phyloP scores from a whole-genome alignment of 2,113 vertebrate genomes.

The Sinocyclocheilus maitianheensis region DNA sequence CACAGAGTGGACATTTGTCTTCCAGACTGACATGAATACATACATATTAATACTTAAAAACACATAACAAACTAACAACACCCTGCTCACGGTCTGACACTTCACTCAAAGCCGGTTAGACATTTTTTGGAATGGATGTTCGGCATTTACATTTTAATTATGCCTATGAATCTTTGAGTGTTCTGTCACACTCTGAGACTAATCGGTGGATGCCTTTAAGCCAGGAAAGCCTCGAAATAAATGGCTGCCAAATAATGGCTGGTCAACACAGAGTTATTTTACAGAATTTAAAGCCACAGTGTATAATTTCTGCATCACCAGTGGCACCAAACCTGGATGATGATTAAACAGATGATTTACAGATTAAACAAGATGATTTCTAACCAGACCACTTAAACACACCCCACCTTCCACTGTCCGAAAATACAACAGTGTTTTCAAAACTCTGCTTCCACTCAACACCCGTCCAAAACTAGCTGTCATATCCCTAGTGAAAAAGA shows the following conservation, averaged over 20 bases:
- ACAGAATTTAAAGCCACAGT: not conserved
- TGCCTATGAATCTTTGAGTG: conserved; percentile 58
- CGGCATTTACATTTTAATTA: conserved; percentile 67
- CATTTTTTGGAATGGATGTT: conserved; percentile 58
- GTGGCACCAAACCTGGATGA: not conserved
- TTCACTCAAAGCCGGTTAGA: conserved; percentile 63
- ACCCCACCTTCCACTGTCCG: too few relatives aligned
- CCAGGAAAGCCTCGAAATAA: conserved; percentile 29
- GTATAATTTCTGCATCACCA: not conserved
- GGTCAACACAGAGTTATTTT: not conserved
- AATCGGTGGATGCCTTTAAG: conserved; percentile 44
- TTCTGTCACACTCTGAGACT: conserved; percentile 52
- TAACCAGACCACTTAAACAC: not conserved
- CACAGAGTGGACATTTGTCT: too few relatives aligned
- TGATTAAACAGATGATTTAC: not conserved
- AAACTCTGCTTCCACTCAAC: not conserved
- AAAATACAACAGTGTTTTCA: not conserved
- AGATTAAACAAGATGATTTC: not conserved
- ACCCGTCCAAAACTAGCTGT: not conserved
- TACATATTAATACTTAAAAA: too few relatives aligned
- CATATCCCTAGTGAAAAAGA: not conserved
- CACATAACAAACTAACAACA: too few relatives aligned
- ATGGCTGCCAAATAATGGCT: not conserved
- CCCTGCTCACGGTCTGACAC: not conserved
- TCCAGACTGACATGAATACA: too few relatives aligned